Evolutionary conservation across 2,888 invertebrate genomes (phyloP).

Genomic region (Drosophila prolongata): DNA sequence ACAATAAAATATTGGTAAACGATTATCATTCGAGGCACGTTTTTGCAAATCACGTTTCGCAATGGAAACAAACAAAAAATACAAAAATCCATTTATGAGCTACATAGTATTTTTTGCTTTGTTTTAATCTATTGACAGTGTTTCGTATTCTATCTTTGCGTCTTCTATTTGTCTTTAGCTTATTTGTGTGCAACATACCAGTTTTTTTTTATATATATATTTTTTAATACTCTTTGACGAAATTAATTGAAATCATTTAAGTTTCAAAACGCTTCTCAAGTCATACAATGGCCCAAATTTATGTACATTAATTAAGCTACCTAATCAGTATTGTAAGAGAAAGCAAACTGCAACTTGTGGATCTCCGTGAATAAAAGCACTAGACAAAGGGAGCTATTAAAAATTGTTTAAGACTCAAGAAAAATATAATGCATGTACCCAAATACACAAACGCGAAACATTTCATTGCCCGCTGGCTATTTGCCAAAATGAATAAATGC

Average conservation of each 20-base stretch:
- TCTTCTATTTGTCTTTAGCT: conserved; percentile 5
- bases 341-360: conserved; percentile 45
- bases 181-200: not conserved
- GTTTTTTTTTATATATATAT: not conserved
- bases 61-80: conserved; percentile 37
- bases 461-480: conserved; percentile 47
- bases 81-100: not conserved
- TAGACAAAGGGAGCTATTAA: conserved; percentile 26
- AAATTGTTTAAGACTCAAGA: not conserved
- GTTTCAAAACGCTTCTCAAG: too few species aligned
- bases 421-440: not conserved
- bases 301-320: too few species aligned
- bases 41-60: conserved; percentile 73
- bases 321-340: too few species aligned
- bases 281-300: too few species aligned
- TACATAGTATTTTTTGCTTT: conserved; percentile 30
- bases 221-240: too few species aligned
- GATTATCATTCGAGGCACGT: conserved; percentile 69
- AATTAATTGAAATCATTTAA: too few species aligned
- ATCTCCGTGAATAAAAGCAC: conserved; percentile 29
- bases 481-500: conserved; percentile 54
- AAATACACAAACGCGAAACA: conserved; percentile 25
- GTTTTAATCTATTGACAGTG: conserved; percentile 37
- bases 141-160: conserved; percentile 14
- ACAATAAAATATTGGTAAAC: conserved; percentile 30